These are phyloP conservation scores for Sepiola atlantica DNA, from an alignment of 2,888 invertebrate species.

Conservation along the genomic window DNA sequence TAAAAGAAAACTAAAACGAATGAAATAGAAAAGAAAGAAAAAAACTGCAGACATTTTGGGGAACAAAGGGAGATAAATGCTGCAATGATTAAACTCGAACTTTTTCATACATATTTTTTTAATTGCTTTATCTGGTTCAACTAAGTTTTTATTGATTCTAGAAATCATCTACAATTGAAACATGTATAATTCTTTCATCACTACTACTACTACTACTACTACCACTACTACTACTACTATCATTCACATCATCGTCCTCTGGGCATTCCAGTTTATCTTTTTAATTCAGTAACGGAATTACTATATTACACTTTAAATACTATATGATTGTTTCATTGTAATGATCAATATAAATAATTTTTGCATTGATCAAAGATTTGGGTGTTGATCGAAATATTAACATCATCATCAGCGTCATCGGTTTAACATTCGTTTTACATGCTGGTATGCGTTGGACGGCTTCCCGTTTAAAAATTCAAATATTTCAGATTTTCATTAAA, in stretches of 20 bases:
- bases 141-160: neutral
- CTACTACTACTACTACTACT: too few species aligned
- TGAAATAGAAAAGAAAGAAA: neutral
- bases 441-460: neutral
- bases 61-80: conserved; percentile 15
- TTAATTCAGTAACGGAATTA: neutral
- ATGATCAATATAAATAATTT: neutral
- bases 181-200: neutral
- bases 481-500: too few species aligned
- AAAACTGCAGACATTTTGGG: neutral
- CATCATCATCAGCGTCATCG: too few species aligned
- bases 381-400: neutral
- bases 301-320: neutral
- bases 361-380: neutral
- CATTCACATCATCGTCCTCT: neutral
- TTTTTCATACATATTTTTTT: neutral
- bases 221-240: neutral
- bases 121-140: neutral
- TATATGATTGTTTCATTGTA: neutral
- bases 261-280: neutral
- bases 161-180: neutral
- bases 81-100: neutral
- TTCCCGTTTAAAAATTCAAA: too few species aligned
- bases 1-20: neutral
- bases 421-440: too few species aligned